A percentile compares a stretch with the other conserved stretches of the same genome.
phyloP scores from a whole-genome alignment of 2,797 vertebrate genomes.

The Acanthopagrus latus region DNA sequence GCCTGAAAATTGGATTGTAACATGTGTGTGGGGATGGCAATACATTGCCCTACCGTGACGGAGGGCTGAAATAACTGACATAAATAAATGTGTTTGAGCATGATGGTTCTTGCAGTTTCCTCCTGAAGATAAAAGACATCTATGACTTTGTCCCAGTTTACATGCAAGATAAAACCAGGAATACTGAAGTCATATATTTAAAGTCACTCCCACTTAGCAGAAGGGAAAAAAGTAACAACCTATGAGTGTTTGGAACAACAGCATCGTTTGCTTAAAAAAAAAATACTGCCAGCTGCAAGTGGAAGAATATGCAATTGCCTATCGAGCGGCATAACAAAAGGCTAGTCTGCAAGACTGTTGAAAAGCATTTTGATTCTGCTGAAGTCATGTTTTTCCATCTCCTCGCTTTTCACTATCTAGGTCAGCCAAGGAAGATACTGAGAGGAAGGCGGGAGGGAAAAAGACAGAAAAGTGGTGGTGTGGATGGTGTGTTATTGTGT shows the following conservation, averaged over 20 bases:
- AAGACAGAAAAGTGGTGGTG: constrained; percentile 17
- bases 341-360: constrained; percentile 43
- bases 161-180: neutral
- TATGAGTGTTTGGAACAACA: constrained; percentile 26
- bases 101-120: constrained; percentile 7
- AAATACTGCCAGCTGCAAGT: constrained; percentile 58
- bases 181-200: constrained; percentile 25
- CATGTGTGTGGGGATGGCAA: constrained; percentile 24
- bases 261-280: constrained; percentile 37
- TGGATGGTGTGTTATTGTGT: constrained; percentile 1
- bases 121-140: neutral
- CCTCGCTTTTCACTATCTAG: constrained; percentile 72
- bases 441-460: constrained; percentile 28
- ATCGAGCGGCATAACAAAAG: constrained; percentile 60
- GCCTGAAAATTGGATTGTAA: constrained; percentile 17
- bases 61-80: constrained; percentile 13
- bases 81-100: neutral
- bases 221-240: neutral
- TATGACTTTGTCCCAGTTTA: constrained; percentile 9
- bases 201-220: constrained; percentile 20
- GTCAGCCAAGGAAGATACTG: constrained; percentile 67
- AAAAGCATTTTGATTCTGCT: constrained; percentile 76
- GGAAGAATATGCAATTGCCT: constrained; percentile 41
- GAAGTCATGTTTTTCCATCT: constrained; percentile 69
- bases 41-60: constrained; percentile 16